phyloP scores from a whole-genome alignment of 2,888 invertebrate species.

The Drosophila kambysellisi region DNA sequence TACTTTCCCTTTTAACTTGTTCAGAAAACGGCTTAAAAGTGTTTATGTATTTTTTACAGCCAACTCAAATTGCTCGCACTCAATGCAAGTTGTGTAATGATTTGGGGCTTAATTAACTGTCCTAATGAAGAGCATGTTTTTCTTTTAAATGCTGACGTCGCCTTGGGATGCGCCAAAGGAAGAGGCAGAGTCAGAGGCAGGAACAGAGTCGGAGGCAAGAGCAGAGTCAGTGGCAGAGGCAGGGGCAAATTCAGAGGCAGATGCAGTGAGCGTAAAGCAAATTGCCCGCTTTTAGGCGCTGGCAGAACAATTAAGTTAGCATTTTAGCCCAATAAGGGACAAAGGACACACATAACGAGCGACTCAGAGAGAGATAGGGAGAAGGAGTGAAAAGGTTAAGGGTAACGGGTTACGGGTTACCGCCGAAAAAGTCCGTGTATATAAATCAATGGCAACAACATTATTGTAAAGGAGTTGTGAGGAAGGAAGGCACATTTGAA shows the following conservation, averaged over 20 bases:
- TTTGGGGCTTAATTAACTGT: constrained; percentile 75
- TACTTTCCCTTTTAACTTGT: constrained; percentile 4
- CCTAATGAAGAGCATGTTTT: constrained; percentile 65
- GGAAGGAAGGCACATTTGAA: constrained; percentile 14
- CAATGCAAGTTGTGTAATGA: constrained; percentile 65
- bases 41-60: constrained; percentile 1
- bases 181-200: not conserved
- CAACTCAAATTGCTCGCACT: constrained; percentile 46
- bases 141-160: constrained; percentile 48
- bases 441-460: constrained; percentile 82
- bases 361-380: not conserved
- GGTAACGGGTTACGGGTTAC: constrained; percentile 29
- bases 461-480: constrained; percentile 61
- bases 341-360: constrained; percentile 1
- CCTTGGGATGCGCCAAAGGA: constrained; percentile 29
- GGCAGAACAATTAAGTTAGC: constrained; percentile 75
- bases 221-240: constrained; percentile 2
- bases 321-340: constrained; percentile 69
- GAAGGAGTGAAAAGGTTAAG: constrained; percentile 3
- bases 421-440: constrained; percentile 51
- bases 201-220: not conserved
- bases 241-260: not conserved
- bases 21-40: not conserved
- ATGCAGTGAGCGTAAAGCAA: constrained; percentile 59
- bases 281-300: constrained; percentile 68